Conservation (phyloP, 2,797 vertebrate genomes). For the Podargus strigoides region DNA sequence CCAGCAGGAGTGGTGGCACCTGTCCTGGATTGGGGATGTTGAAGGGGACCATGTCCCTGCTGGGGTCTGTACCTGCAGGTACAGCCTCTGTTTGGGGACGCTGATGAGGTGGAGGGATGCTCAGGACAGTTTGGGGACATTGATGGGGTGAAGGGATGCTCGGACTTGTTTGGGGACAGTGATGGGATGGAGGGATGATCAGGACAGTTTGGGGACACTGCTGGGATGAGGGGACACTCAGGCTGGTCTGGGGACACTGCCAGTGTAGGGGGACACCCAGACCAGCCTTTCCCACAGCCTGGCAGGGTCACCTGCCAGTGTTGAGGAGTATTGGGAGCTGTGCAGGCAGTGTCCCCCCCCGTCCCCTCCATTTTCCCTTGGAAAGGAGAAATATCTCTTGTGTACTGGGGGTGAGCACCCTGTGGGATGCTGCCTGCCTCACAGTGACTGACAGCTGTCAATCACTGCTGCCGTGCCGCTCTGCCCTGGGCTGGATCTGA, state of each 20-base stretch:
- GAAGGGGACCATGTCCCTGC: background rate
- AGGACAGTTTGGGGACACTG: rapidly evolving
- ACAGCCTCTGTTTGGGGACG: background rate
- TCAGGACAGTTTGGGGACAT: rapidly evolving
- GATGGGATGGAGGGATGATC: background rate
- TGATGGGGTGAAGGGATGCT: background rate
- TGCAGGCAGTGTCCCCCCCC: background rate
- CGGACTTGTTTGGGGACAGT: rapidly evolving
- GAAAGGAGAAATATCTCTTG: background rate
- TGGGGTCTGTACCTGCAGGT: background rate
- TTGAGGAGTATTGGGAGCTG: rapidly evolving
- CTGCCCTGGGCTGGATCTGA: background rate
- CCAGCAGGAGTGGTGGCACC: background rate
- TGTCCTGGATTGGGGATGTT: rapidly evolving
- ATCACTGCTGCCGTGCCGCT: background rate
- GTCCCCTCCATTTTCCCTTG: background rate
- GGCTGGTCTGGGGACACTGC: rapidly evolving
- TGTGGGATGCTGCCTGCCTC: background rate
- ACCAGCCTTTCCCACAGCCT: background rate
- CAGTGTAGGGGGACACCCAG: background rate
- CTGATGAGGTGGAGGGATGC: background rate
- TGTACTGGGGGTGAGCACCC: background rate
- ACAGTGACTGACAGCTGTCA: background rate
- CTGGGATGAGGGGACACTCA: background rate
- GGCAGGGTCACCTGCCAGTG: rapidly evolving